These are phyloP conservation scores for Athene noctua DNA, from an alignment of 2,113 vertebrate genomes.

Conservation along the genomic window DNA sequence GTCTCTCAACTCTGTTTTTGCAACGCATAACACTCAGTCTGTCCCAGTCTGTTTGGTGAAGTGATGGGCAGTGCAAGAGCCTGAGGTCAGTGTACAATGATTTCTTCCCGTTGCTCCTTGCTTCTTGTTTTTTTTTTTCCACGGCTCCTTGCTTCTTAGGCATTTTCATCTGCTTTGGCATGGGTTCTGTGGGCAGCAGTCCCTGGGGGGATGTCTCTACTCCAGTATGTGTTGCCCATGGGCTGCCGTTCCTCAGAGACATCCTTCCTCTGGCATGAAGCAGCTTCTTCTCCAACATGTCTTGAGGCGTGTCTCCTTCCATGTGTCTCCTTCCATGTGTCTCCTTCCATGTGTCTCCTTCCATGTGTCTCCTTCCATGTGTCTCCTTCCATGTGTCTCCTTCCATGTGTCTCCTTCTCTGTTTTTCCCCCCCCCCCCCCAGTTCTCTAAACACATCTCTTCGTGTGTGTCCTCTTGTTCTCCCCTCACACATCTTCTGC, in stretches of 20 bases:
- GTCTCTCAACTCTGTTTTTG: neutral
- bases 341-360: neutral
- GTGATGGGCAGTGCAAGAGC: neutral
- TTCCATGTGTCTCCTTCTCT: neutral
- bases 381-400: neutral
- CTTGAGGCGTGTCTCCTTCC: neutral
- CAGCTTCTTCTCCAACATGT: neutral
- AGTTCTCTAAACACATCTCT: neutral
- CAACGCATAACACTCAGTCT: accelerated
- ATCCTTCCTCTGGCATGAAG: neutral
- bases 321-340: neutral
- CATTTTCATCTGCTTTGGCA: neutral
- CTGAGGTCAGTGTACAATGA: neutral
- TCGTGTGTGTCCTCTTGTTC: accelerated
- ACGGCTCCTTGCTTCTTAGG: neutral
- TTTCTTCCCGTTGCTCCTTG: neutral
- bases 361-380: neutral
- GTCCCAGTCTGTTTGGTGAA: neutral
- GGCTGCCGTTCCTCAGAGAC: neutral
- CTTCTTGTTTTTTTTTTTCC: neutral
- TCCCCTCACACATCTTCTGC: neutral
- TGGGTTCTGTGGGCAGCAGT: neutral
- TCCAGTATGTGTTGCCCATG: too few species aligned
- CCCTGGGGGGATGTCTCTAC: neutral
- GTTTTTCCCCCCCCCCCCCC: accelerated